Evolutionary conservation across 2,888 invertebrate species (phyloP), one percentile per base, ranked within the genome.

Genomic region (Lypha dubia): DNA sequence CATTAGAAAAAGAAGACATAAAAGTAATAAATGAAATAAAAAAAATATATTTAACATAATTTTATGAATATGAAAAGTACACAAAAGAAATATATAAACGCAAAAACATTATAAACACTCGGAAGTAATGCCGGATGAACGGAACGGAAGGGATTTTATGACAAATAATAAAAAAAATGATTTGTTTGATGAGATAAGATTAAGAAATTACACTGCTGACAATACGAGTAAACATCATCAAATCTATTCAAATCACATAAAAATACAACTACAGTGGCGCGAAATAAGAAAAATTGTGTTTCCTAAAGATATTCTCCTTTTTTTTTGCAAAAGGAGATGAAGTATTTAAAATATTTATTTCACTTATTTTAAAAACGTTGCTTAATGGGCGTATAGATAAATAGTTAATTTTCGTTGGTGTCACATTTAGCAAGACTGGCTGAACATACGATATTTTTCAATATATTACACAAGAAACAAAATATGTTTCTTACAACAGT

Each of bases 1-100:
- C 67, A 68, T 80, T 80, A 74, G 67, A 67, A 53, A 74, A 74
- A 35, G 46, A 68, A 53, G 51, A 35, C 65, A 67, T 44, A 15
- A 17, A 49, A 49, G 51, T 49, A 65, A 56, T 28, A 46, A 38
- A 79, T n/a, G 17, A 28, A 22, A 13, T 5, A 56, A 49, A 5
- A 53, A 41, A 22, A 67, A 38, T 32, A 58, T 49, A 35, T 35
- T 35, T 9, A 24, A 11, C 22, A 62, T 74, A 74, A 63, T n/a
- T 35, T 3, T 35, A 63, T 7, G 28, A 13, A 22, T 32, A 68
- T 1, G 20, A 70, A 46, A 71, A 53, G 53, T 32, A 35, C 6
- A 8, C 44, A 65, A 20, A 63, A 60, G 7, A 65, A 17, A 49
- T 7, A 32, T 9, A n/a, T 6, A 24, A 17, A 17, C n/a, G n/a